Evolutionary conservation across 2,888 invertebrate genomes (phyloP).

Genomic region (Halictus quadricinctus): DNA sequence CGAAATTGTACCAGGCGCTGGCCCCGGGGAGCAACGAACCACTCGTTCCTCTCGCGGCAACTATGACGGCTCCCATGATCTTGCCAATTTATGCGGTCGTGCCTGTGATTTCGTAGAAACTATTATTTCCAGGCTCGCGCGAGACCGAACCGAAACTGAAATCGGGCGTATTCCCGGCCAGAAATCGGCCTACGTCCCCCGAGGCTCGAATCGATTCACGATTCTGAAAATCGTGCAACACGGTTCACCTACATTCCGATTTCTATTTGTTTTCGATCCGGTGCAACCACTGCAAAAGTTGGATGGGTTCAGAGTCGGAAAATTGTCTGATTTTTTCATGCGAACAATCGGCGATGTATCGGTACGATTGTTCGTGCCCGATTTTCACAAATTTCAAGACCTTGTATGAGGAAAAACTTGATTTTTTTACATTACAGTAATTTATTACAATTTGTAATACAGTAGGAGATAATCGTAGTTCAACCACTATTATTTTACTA

Average conservation of each 20-base stretch:
- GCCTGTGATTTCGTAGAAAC: background rate
- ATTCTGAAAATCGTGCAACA: background rate
- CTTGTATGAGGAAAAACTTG: too few relatives aligned
- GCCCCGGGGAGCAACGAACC: slow-evolving; percentile 20
- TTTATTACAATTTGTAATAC: too few relatives aligned
- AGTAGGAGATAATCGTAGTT: too few relatives aligned
- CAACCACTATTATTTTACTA: too few relatives aligned
- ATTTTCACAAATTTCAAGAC: too few relatives aligned
- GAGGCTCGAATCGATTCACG: background rate
- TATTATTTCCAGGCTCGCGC: background rate
- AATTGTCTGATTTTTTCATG: too few relatives aligned
- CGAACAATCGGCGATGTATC: too few relatives aligned
- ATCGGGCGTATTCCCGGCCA: background rate
- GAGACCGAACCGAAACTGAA: background rate
- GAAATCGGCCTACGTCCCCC: background rate
- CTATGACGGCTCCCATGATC: slow-evolving; percentile 17
- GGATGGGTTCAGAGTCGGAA: background rate
- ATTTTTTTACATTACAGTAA: too few relatives aligned
- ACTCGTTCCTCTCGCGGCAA: slow-evolving; percentile 32
- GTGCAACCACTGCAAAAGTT: background rate
- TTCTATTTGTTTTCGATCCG: background rate
- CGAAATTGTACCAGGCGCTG: slow-evolving; percentile 64
- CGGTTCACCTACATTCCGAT: background rate
- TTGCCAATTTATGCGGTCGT: background rate
- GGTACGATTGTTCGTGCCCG: too few relatives aligned